A percentile compares a stretch with the other conserved stretches of the same genome.
These are phyloP conservation scores for Pandemis heparana DNA, from an alignment of 2,888 invertebrate genomes.

Conservation along the genomic window DNA sequence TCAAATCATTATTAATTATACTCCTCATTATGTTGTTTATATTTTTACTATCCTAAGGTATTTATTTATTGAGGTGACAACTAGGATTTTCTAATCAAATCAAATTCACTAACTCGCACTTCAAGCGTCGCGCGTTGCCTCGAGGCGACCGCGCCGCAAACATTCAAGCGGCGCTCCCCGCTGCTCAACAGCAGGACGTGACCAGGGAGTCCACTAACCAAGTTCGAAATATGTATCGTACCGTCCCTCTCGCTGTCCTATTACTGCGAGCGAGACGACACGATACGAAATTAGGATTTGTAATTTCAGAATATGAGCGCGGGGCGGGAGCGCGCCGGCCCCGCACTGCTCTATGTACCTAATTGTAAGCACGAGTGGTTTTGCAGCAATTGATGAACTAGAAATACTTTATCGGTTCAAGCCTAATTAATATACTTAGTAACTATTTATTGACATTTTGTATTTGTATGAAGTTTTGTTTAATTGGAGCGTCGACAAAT, in stretches of 20 bases:
- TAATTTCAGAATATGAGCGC: no score
- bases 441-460: conserved; percentile 24
- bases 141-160: no score
- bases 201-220: no score
- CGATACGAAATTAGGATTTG: no score
- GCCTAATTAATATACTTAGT: conserved; percentile 16
- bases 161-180: no score
- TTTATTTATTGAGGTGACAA: conserved; percentile 53
- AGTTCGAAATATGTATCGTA: no score
- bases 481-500: conserved; percentile 20
- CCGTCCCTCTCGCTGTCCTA: no score
- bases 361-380: conserved; percentile 3
- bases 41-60: conserved; percentile 46
- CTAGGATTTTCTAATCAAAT: conserved; percentile 29
- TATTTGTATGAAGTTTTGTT: conserved; percentile 20
- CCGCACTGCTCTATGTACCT: background rate
- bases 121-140: no score
- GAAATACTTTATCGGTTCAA: conserved; percentile 1
- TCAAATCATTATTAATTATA: background rate
- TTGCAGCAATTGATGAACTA: background rate
- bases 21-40: conserved; percentile 33
- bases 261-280: no score
- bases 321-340: no score
- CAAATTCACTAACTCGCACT: background rate
- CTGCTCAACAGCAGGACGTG: no score